phyloP scores from a whole-genome alignment of 2,888 invertebrate species.

The Timandra comae region DNA sequence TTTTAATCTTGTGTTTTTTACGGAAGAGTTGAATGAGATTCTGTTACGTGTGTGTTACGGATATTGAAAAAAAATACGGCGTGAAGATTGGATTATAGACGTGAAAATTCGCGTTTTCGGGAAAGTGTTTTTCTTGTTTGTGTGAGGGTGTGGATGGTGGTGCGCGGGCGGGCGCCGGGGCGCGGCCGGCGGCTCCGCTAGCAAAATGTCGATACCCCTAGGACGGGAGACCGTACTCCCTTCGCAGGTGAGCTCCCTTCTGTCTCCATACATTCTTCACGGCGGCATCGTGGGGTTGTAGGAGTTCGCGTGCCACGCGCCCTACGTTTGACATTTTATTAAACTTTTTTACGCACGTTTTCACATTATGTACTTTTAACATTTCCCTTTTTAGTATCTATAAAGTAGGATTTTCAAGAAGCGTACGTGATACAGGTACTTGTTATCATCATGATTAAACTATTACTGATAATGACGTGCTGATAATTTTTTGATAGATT shows the following conservation, averaged over 20 bases:
- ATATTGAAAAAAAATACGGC: slow-evolving; percentile 15
- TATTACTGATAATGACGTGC: no score
- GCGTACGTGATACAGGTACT: not conserved
- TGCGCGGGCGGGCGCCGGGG: slow-evolving; percentile 71
- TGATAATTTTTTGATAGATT: no score
- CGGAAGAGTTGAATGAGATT: slow-evolving; percentile 29
- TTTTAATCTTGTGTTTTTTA: slow-evolving; percentile 28
- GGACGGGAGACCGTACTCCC: slow-evolving; percentile 72
- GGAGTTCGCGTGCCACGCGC: no score
- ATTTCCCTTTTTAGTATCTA: no score
- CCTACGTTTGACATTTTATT: no score
- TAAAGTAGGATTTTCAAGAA: no score
- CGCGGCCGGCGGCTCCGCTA: slow-evolving; percentile 74
- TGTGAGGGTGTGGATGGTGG: slow-evolving; percentile 65
- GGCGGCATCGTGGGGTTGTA: no score
- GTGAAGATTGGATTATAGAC: slow-evolving; percentile 30
- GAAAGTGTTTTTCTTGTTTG: slow-evolving; percentile 68
- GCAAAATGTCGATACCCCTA: slow-evolving; percentile 75
- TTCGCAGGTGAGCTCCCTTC: slow-evolving; percentile 70
- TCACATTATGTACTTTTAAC: no score
- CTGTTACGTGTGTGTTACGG: slow-evolving; percentile 37
- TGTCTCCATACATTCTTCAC: no score
- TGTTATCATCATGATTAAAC: no score
- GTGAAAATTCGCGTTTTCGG: slow-evolving; percentile 43
- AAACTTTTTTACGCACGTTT: no score